Evolutionary conservation across 2,113 vertebrate genomes (phyloP).

Genomic region (Otocyon megalotis): DNA sequence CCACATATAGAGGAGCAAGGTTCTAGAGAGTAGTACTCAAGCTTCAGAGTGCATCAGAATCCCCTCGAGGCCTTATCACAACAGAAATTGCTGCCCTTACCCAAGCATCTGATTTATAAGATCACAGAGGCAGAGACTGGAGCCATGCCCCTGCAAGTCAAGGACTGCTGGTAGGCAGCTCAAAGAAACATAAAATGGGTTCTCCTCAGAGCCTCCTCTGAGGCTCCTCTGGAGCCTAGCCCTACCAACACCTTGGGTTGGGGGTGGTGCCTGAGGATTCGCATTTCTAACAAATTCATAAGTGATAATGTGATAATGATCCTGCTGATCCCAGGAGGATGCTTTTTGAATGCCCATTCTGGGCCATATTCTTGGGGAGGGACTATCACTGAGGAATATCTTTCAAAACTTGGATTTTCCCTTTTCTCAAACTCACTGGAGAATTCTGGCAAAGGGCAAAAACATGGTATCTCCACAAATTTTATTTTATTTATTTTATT

Average conservation of each 20-base stretch:
- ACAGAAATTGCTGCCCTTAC: background rate
- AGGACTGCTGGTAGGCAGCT: background rate
- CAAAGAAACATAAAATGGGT: background rate
- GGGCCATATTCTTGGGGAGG: background rate
- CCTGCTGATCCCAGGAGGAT: background rate
- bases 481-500: no score
- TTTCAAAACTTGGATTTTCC: background rate
- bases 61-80: background rate
- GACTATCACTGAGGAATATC: background rate
- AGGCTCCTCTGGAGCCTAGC: background rate
- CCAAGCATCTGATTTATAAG: background rate
- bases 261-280: background rate
- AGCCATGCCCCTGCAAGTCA: background rate
- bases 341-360: background rate
- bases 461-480: background rate
- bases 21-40: background rate
- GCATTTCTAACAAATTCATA: background rate
- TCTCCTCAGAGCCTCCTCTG: background rate
- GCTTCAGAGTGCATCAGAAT: background rate
- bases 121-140: background rate
- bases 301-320: background rate
- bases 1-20: background rate
- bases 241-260: background rate
- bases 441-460: slow-evolving; percentile 33
- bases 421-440: slow-evolving; percentile 41